Conservation (phyloP, 1,140 invertebrate species). For the Mycetomoellerius zeteki region DNA sequence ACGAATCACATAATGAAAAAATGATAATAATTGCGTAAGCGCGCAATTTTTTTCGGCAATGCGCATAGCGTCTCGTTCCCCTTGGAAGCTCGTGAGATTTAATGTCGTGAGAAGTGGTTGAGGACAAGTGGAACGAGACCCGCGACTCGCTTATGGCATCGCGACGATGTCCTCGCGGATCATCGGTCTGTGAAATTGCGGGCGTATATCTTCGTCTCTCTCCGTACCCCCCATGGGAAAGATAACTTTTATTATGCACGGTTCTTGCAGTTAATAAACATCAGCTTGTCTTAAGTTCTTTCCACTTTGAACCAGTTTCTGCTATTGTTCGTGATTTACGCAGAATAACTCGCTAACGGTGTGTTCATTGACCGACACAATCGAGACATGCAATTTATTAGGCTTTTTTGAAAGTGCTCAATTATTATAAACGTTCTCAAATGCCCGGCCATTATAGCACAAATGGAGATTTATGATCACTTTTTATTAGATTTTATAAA, state of each 20-base stretch:
- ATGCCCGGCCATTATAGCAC: not conserved
- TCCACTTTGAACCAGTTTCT: constrained; percentile 54
- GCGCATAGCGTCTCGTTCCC: not conserved
- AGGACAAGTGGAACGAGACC: constrained; percentile 48
- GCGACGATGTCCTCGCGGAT: constrained; percentile 47
- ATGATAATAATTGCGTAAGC: constrained; percentile 1
- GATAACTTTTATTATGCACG: constrained; percentile 59
- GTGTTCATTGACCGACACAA: not conserved
- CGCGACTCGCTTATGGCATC: constrained; percentile 33
- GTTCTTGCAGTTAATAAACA: constrained; percentile 63
- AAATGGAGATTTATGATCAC: not conserved
- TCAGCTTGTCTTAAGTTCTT: constrained; percentile 32
- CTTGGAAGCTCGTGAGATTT: constrained; percentile 2
- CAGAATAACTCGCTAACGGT: constrained; percentile 46
- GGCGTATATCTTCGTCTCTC: not conserved
- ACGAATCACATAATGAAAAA: constrained; percentile 8
- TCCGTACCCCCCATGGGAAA: not conserved
- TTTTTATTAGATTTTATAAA: constrained; percentile 19
- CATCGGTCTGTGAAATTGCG: constrained; percentile 61
- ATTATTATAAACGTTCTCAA: constrained; percentile 25
- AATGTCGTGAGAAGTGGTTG: constrained; percentile 46
- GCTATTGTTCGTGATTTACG: constrained; percentile 30
- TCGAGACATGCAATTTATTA: constrained; percentile 28
- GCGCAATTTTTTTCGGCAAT: constrained; percentile 32
- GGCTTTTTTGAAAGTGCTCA: constrained; percentile 18